Percentiles rank a stretch among this genome's conserved stretches.
Evolutionary conservation across 2,797 vertebrate genomes (phyloP).

Genomic region (Cottoperca gobio): DNA sequence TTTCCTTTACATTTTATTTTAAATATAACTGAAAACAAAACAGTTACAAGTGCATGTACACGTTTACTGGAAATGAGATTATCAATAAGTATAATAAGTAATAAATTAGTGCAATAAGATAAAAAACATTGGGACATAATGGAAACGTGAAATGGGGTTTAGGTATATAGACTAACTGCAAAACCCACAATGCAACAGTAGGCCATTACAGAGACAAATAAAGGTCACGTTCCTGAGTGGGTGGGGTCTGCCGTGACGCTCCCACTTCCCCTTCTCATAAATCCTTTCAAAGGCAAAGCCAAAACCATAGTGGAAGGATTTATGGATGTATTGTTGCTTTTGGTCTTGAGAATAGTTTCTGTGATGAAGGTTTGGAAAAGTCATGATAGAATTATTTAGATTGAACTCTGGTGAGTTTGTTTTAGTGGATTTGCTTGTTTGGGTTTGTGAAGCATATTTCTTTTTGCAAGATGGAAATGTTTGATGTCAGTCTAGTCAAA

Average conservation of each 20-base stretch:
- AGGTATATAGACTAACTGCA: conserved; percentile 23
- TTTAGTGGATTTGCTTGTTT: conserved; percentile 44
- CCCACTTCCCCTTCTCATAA: conserved; percentile 70
- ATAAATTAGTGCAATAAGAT: not conserved
- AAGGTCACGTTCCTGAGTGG: conserved; percentile 61
- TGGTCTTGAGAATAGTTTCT: conserved; percentile 61
- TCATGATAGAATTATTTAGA: conserved; percentile 49
- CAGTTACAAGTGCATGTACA: not conserved
- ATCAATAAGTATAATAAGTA: not conserved
- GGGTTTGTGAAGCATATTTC: conserved; percentile 42
- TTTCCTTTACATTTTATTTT: not conserved
- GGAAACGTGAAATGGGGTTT: conserved; percentile 1
- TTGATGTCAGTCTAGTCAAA: conserved; percentile 36
- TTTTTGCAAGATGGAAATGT: conserved; percentile 48
- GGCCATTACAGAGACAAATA: conserved; percentile 51
- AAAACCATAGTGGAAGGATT: conserved; percentile 69
- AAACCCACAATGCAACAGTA: conserved; percentile 61
- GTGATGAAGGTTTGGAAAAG: conserved; percentile 52
- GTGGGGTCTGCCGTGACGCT: conserved; percentile 58
- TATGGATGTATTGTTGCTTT: conserved; percentile 70
- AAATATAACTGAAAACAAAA: not conserved
- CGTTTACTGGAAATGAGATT: not conserved
- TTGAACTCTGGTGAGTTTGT: conserved; percentile 54
- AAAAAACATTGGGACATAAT: not conserved
- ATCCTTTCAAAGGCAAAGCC: conserved; percentile 65